Evolutionary conservation across 2,797 vertebrate species (phyloP).

Genomic region (Phrynocephalus guinanensis): DNA sequence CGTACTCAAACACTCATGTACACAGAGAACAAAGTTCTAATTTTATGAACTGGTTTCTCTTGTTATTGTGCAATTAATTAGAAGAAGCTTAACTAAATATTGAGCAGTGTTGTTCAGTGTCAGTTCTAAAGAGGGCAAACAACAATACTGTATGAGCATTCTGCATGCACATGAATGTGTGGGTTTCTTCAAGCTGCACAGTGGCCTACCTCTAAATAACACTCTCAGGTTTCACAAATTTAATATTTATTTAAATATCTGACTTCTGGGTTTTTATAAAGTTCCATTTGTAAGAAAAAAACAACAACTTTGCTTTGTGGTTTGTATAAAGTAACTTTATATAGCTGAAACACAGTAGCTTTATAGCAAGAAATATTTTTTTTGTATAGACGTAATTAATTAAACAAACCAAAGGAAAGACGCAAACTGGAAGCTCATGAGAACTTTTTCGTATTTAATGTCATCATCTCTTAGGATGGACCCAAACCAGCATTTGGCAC

Average conservation of each 20-base stretch:
- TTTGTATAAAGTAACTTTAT: background rate
- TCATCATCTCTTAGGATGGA: too few species aligned
- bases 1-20: background rate
- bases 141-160: background rate
- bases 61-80: conserved; percentile 18
- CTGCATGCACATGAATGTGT: background rate
- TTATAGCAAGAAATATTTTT: background rate
- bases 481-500: too few species aligned
- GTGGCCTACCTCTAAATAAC: conserved; percentile 3
- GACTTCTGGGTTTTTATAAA: background rate
- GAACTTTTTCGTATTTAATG: background rate
- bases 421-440: background rate
- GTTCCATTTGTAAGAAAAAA: background rate
- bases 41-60: conserved; percentile 8
- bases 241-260: conserved; percentile 38
- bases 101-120: background rate
- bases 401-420: background rate
- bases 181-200: background rate
- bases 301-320: background rate
- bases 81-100: conserved; percentile 38
- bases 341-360: background rate
- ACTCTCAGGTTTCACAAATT: conserved; percentile 22
- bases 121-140: conserved; percentile 1
- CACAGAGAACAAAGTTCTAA: conserved; percentile 3
- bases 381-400: background rate